Evolutionary conservation across 2,797 vertebrate species (phyloP), one percentile per base, ranked within the genome.

Genomic region (Apogon talboti): DNA sequence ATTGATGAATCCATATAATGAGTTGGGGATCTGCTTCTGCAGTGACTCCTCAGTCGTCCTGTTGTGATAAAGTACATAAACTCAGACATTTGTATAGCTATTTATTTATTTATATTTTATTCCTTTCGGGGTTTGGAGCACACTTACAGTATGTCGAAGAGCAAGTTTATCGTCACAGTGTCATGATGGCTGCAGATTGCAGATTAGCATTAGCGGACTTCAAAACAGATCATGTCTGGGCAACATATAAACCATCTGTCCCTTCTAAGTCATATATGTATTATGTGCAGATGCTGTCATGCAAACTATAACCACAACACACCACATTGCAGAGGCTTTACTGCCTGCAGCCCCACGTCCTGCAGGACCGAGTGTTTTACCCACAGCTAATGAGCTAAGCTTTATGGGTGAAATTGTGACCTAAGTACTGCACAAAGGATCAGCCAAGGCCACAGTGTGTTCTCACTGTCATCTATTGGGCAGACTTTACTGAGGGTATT

Each of bases 141-240:
- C 4, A 0, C 10, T 14, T 19, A 14, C n/a, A n/a, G n/a, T n/a
- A n/a, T 4, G 30, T 41, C 33, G 15, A 38, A 46, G 50, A 66
- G 49, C 40, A 59, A 9, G 8, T 24, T 21, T 76, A 52, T 11
- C 68, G 19, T 57, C 38, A 53, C 18, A 24, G 51, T 9, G 1
- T 44, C 46, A 63, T 59, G 42, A 40, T 57, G 24, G 43, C 45
- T 35, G 40, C 42, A 33, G 30, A 24, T 38, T 53, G 5, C 44
- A 69, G 69, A 81, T 85, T 85, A 71, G 58, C 66, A 80, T 82
- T 76, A 78, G 59, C 35, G 18, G 67, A 44, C 56, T 50, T 65
- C 46, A 58, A 66, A 74, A 74, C 61, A 74, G 71, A 78, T 73
- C 52, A 63, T 60, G 72, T 84, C 66, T 70, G 72, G 62, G 37